A percentile compares a stretch with the other conserved stretches of the same genome.
phyloP scores from a whole-genome alignment of 1,140 invertebrate genomes.

The Pogonus chalceus region DNA sequence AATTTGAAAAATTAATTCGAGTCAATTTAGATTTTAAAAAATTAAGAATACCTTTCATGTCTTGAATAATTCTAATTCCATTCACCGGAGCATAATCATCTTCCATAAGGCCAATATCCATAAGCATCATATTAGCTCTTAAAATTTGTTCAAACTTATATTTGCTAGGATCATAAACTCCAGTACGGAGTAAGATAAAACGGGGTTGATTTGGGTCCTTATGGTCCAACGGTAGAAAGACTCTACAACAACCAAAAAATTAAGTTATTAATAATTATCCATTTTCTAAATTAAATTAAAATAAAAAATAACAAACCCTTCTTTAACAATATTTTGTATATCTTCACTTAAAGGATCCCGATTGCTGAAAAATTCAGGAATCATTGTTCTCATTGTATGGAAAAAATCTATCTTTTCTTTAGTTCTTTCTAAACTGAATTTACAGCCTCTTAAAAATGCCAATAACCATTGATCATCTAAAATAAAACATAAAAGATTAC shows the following conservation, averaged over 20 bases:
- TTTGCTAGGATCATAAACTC: conserved; percentile 37
- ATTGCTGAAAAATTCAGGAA: conserved; percentile 17
- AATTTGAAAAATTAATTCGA: too few relatives aligned
- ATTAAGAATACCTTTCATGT: background rate
- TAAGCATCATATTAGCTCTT: conserved; percentile 36
- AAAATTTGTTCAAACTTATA: conserved; percentile 25
- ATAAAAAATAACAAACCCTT: conserved; percentile 10
- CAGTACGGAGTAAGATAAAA: conserved; percentile 40
- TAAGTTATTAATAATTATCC: background rate
- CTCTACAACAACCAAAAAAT: conserved; percentile 13
- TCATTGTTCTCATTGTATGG: conserved; percentile 42
- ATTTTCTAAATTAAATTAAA: too few relatives aligned
- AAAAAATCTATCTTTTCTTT: conserved; percentile 54
- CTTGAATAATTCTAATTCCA: background rate
- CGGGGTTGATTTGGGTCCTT: conserved; percentile 36
- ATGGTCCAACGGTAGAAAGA: conserved; percentile 28
- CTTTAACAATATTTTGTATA: background rate
- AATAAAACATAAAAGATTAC: too few relatives aligned
- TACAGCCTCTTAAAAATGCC: conserved; percentile 51
- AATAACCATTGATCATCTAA: conserved; percentile 49
- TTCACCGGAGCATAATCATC: conserved; percentile 33
- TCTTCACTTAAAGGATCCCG: conserved; percentile 10
- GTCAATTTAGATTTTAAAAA: too few relatives aligned
- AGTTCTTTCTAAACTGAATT: conserved; percentile 54
- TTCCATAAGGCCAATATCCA: conserved; percentile 36